Evolutionary conservation across 2,113 vertebrate species (phyloP), one percentile per base, ranked within the genome.

Genomic region (Poeciliopsis turrubarensis): DNA sequence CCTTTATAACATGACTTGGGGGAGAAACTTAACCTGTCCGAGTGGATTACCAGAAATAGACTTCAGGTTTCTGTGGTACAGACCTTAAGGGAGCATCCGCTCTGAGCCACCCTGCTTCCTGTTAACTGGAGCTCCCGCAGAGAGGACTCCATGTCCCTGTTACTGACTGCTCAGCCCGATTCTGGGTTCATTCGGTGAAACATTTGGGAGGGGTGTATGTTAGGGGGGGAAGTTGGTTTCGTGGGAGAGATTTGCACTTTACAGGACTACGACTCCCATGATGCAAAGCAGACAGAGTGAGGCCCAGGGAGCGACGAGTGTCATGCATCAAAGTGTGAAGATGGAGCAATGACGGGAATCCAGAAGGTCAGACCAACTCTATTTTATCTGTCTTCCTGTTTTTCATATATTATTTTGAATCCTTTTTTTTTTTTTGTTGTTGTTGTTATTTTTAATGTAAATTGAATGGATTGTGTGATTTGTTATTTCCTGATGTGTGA

Each of bases 301-400:
- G 83, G 85, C 89, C 93, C 77, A 32, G 93, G 93, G 92, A 92
- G 77, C 84, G 80, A 86, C 87, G 82, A 92, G 87, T 93, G 96
- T 96, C 95, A 91, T 93, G 91, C 93, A 92, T 94, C 86, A 94
- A 95, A 31, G 95, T 87, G 96, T 96, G 97, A 98, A 94, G 94
- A 95, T 95, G 92, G 95, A 95, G 95, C 96, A 94, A 96, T 96
- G 94, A 96, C 96, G 94, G 93, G 96, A 96, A 95, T 94, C 95
- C 95, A 95, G 95, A 97, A 99, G 98, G 98, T 99, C 98, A 99
- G 98, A 99, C 97, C 96, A 96, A 94, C 94, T 98, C 95, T 96
- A 96, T 95, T 96, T 95, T 94, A 95, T 95, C 86, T 95, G 93
- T 95, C 80, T 96, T 96, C 91, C 94, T 95, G 95, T 91, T 95